phyloP scores from a whole-genome alignment of 37 sponge, comb jelly and placozoan species.

The Oscarella lobularis region DNA sequence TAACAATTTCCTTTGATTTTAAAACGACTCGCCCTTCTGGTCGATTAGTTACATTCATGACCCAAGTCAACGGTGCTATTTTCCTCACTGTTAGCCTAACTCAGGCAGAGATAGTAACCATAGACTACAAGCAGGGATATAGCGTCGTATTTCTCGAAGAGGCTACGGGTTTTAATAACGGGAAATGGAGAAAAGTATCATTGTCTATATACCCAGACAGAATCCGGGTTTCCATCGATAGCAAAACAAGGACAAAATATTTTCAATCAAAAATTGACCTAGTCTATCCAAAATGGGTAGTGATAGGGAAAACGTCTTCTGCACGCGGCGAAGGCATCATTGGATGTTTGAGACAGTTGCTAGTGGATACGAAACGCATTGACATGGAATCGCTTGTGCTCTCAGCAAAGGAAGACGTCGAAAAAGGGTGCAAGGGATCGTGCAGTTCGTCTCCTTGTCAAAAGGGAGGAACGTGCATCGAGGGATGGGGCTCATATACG shows the following conservation, averaged over 20 bases:
- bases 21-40: too few species aligned
- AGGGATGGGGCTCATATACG: slow-evolving; percentile 1
- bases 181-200: neutral
- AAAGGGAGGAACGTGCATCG: neutral
- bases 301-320: neutral
- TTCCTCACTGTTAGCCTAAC: too few species aligned
- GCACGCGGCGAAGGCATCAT: neutral
- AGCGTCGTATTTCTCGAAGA: neutral
- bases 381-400: too few species aligned
- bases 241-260: neutral
- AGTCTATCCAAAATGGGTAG: neutral
- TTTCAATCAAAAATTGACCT: neutral
- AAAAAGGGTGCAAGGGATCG: neutral
- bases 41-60: too few species aligned
- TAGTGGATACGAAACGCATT: too few species aligned
- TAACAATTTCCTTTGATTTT: too few species aligned
- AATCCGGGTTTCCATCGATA: neutral
- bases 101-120: too few species aligned
- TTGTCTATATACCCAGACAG: neutral
- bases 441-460: neutral
- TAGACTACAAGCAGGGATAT: too few species aligned
- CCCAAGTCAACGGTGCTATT: too few species aligned
- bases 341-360: neutral
- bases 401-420: neutral
- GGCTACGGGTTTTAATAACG: neutral